Percentiles rank a stretch among this genome's conserved stretches.
These are phyloP conservation scores for Pseudobourletiella spinata DNA, from an alignment of 1,140 invertebrate genomes.

Conservation along the genomic window DNA sequence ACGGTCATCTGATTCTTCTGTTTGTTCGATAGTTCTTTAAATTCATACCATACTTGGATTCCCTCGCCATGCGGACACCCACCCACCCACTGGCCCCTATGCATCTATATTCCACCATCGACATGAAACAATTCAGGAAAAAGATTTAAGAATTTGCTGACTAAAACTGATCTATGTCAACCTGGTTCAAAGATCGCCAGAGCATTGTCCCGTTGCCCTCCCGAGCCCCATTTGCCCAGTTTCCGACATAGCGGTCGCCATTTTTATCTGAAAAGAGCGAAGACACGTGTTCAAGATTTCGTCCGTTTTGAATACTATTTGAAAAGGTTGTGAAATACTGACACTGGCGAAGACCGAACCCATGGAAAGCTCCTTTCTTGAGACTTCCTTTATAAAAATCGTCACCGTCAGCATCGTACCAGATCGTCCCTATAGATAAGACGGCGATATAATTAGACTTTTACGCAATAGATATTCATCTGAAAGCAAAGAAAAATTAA, in stretches of 20 bases:
- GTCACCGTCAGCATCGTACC: slow-evolving; percentile 18
- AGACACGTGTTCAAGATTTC: no score
- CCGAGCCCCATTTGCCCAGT: slow-evolving; percentile 73
- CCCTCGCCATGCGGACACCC: slow-evolving; percentile 23
- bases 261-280: slow-evolving; percentile 7
- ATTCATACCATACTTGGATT: slow-evolving; percentile 29
- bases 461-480: neutral
- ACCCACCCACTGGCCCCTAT: slow-evolving; percentile 26
- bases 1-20: neutral
- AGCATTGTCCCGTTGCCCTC: slow-evolving; percentile 67
- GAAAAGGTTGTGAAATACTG: neutral
- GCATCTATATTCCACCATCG: slow-evolving; percentile 9
- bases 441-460: neutral
- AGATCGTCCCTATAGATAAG: slow-evolving; percentile 51
- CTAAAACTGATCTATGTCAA: neutral
- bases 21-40: neutral
- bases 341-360: slow-evolving; percentile 31
- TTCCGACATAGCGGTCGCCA: slow-evolving; percentile 57
- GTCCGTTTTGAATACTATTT: slow-evolving; percentile 32
- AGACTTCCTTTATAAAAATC: slow-evolving; percentile 40
- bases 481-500: neutral
- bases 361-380: slow-evolving; percentile 14
- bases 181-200: slow-evolving; percentile 22
- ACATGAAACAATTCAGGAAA: neutral
- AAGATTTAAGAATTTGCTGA: neutral